Conservation (phyloP, 2,797 vertebrate species). For the Pipistrellus nathusii region DNA sequence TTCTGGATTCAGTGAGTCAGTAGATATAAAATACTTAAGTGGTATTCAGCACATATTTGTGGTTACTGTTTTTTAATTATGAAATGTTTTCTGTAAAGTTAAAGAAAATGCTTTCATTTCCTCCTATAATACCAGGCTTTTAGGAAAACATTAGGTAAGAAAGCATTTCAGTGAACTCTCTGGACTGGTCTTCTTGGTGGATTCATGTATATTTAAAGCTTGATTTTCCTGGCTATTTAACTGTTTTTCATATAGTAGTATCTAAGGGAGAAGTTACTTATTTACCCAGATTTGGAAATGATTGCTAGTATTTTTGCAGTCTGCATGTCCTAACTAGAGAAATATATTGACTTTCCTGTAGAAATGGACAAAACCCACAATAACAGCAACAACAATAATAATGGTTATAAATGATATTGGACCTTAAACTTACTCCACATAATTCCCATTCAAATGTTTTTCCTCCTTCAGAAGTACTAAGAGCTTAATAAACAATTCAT, state of each 20-base stretch:
- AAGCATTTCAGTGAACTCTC: not conserved
- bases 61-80: not conserved
- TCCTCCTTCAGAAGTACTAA: not conserved
- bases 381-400: not conserved
- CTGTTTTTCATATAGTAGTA: not conserved
- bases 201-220: not conserved
- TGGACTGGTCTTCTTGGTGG: not conserved
- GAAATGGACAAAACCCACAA: not conserved
- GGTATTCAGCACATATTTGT: not conserved
- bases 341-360: not conserved
- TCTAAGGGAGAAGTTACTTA: not conserved
- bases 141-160: not conserved
- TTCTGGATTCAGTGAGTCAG: not conserved
- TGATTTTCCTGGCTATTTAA: not conserved
- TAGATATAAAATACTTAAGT: not conserved
- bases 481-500: not conserved
- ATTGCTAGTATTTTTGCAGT: slow-evolving; percentile 5
- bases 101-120: not conserved
- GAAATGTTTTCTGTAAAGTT: not conserved
- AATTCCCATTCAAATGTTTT: not conserved
- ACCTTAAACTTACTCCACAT: not conserved
- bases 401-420: not conserved
- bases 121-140: not conserved
- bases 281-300: not conserved
- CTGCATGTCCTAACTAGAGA: not conserved